These are phyloP conservation scores for Tachypleus tridentatus DNA, from an alignment of 1,140 invertebrate species.

Conservation along the genomic window DNA sequence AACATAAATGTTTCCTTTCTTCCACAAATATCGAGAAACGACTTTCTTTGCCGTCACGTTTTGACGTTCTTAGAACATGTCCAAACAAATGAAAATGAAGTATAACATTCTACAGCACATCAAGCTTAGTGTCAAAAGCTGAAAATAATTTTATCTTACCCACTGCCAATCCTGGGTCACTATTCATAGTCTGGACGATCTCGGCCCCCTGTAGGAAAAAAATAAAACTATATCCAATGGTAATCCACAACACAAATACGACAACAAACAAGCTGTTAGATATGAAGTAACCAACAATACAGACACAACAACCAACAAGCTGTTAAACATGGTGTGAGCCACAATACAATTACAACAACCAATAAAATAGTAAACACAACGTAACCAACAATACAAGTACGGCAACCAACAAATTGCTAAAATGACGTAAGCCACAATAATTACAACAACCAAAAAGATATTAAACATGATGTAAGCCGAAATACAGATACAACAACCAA, in stretches of 20 bases:
- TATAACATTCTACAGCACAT: no score
- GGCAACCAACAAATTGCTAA: background rate
- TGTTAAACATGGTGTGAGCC: no score
- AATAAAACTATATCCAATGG: slow-evolving; percentile 14
- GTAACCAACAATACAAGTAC: slow-evolving; percentile 4
- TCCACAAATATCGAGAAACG: no score
- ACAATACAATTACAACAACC: no score
- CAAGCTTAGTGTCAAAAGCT: slow-evolving; percentile 33
- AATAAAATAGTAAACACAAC: no score
- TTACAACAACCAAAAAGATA: no score
- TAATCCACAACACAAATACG: slow-evolving; percentile 6
- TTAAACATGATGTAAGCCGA: no score
- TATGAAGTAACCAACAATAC: background rate
- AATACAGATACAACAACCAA: no score
- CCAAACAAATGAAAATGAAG: no score
- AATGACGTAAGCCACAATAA: background rate
- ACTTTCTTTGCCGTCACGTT: no score
- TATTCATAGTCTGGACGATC: slow-evolving; percentile 90
- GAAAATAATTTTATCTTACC: slow-evolving; percentile 37
- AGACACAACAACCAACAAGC: background rate
- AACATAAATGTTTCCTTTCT: no score
- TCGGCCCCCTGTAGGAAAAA: slow-evolving; percentile 55
- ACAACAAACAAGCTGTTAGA: background rate
- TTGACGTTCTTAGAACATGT: no score
- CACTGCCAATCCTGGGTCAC: slow-evolving; percentile 90